phyloP scores from a whole-genome alignment of 2,888 invertebrate species.

The Hyalella azteca region DNA sequence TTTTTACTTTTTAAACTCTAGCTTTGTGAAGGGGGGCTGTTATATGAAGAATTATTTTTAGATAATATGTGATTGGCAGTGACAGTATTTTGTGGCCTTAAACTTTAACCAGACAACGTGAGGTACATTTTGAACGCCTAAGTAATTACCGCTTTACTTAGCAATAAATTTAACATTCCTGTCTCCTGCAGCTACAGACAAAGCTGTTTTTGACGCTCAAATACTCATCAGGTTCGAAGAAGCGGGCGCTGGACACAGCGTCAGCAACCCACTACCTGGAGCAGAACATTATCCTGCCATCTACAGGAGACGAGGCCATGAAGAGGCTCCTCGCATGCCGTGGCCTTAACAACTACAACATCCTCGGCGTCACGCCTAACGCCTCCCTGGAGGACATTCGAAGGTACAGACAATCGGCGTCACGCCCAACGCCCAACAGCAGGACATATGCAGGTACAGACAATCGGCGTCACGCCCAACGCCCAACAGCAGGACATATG shows the following conservation, averaged over 20 bases:
- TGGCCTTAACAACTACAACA: conserved; percentile 95
- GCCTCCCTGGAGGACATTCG: conserved; percentile 70
- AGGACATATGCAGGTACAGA: conserved; percentile 37
- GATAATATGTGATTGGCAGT: too few relatives aligned
- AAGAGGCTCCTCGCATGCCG: conserved; percentile 88
- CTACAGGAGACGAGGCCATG: conserved; percentile 94
- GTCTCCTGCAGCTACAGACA: too few relatives aligned
- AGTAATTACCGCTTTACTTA: too few relatives aligned
- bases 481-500: conserved; percentile 70
- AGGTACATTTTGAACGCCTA: too few relatives aligned
- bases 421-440: conserved; percentile 78
- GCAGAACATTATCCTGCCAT: conserved; percentile 80
- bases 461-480: conserved; percentile 84
- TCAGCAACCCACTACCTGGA: conserved; percentile 66
- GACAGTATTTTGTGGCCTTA: too few relatives aligned
- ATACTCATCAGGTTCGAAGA: conserved; percentile 30
- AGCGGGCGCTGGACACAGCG: background rate
- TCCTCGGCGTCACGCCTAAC: conserved; percentile 83
- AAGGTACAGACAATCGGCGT: conserved; percentile 73
- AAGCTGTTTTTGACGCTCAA: too few relatives aligned
- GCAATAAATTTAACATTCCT: too few relatives aligned
- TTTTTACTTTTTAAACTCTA: too few relatives aligned
- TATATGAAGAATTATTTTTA: too few relatives aligned
- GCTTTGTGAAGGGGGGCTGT: too few relatives aligned
- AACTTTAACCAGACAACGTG: too few relatives aligned